Percentiles rank a stretch among this genome's conserved stretches.
Evolutionary conservation across 2,888 invertebrate genomes (phyloP).

Genomic region (Cantharis rufa): DNA sequence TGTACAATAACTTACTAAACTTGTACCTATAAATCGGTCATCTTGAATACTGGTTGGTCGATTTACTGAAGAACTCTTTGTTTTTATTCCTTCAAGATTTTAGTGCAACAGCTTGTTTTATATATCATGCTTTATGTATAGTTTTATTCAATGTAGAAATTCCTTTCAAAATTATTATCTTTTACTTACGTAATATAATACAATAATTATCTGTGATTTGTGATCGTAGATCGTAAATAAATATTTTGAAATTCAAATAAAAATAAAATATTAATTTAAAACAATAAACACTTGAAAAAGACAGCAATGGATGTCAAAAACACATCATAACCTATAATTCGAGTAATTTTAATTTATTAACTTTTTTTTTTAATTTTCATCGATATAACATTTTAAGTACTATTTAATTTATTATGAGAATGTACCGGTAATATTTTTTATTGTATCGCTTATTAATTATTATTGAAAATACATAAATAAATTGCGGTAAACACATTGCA

Average conservation of each 20-base stretch:
- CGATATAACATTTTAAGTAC: neutral
- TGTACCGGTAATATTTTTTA: neutral
- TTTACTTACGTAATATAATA: neutral
- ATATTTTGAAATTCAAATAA: neutral
- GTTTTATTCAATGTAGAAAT: slow-evolving; percentile 6
- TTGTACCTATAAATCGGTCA: slow-evolving; percentile 55
- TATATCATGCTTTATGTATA: slow-evolving; percentile 13
- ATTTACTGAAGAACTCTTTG: slow-evolving; percentile 45
- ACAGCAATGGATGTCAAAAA: neutral
- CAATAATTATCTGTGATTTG: neutral
- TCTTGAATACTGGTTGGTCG: slow-evolving; percentile 46
- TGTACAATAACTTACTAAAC: slow-evolving; percentile 54
- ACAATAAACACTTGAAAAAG: neutral
- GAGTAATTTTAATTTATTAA: neutral
- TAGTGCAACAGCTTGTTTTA: slow-evolving; percentile 17
- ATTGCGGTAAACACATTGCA: neutral
- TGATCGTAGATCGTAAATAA: neutral
- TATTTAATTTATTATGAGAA: neutral
- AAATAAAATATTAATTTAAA: neutral
- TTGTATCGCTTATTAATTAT: neutral
- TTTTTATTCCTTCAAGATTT: slow-evolving; percentile 29
- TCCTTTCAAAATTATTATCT: slow-evolving; percentile 12
- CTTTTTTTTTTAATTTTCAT: neutral
- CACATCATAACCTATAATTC: no score
- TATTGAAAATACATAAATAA: neutral